Evolutionary conservation across 2,113 vertebrate genomes (phyloP).

Genomic region (Proteles cristata): DNA sequence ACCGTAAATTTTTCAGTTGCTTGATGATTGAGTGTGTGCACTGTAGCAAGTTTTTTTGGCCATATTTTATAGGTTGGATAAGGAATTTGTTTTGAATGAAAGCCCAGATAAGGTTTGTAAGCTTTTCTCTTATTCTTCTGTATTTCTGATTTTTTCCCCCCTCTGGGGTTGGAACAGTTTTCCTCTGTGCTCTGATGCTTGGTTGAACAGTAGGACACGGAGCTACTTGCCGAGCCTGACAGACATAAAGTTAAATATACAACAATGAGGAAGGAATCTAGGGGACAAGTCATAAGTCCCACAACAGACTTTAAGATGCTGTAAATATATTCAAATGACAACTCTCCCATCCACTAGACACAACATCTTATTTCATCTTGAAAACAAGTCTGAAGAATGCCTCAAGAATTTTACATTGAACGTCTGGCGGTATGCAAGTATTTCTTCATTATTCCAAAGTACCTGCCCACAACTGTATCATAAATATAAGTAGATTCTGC

Average conservation of each 20-base stretch:
- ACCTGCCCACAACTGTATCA: slow-evolving; percentile 46
- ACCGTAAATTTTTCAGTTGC: slow-evolving; percentile 77
- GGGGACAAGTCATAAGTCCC: slow-evolving; percentile 70
- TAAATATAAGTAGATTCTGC: slow-evolving; percentile 61
- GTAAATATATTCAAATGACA: slow-evolving; percentile 80
- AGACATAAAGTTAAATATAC: slow-evolving; percentile 77
- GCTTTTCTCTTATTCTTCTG: slow-evolving; percentile 63
- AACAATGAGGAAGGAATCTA: slow-evolving; percentile 66
- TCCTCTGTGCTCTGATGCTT: slow-evolving; percentile 12
- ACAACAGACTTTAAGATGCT: slow-evolving; percentile 73
- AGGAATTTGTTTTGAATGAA: slow-evolving; percentile 77
- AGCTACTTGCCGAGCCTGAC: slow-evolving; percentile 2
- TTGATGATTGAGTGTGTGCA: slow-evolving; percentile 71
- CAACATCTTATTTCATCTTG: slow-evolving; percentile 76
- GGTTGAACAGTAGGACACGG: slow-evolving; percentile 61
- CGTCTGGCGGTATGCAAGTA: slow-evolving; percentile 57
- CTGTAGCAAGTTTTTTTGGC: slow-evolving; percentile 71
- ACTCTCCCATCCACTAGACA: slow-evolving; percentile 72
- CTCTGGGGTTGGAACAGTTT: slow-evolving; percentile 33
- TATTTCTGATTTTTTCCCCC: slow-evolving; percentile 46
- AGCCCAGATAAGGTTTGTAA: slow-evolving; percentile 73
- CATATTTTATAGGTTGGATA: slow-evolving; percentile 70
- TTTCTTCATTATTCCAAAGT: slow-evolving; percentile 75
- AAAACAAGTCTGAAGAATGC: slow-evolving; percentile 72
- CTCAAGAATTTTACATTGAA: slow-evolving; percentile 71